Conservation (phyloP, 2,113 vertebrate species). For the Rhinichthys klamathensis region DNA sequence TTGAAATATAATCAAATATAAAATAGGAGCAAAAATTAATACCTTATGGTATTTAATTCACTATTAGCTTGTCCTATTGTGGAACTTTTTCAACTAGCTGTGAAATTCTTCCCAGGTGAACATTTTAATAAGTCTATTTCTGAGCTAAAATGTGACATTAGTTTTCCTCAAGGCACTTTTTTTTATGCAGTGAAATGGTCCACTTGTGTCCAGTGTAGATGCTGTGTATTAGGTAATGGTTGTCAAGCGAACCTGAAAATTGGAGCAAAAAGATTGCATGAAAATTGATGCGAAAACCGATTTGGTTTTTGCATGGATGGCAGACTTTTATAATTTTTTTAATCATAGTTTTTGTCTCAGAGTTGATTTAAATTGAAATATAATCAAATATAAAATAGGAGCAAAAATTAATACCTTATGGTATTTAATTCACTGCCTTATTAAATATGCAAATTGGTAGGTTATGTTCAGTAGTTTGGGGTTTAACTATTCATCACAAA, state of each 20-base stretch:
- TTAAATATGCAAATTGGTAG: neutral
- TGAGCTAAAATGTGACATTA: neutral
- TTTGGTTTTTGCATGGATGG: too few species aligned
- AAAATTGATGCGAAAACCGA: too few species aligned
- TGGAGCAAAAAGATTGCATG: too few species aligned
- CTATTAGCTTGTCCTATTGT: neutral
- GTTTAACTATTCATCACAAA: too few species aligned
- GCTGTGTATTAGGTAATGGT: too few species aligned
- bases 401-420: neutral
- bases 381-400: neutral
- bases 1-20: neutral
- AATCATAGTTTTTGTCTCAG: neutral
- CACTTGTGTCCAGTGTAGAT: too few species aligned
- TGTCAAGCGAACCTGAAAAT: too few species aligned
- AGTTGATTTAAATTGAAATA: neutral
- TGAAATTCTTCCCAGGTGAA: neutral
- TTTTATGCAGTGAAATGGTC: too few species aligned
- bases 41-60: neutral
- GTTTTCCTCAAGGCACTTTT: neutral
- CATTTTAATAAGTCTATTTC: neutral
- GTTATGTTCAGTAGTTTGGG: neutral
- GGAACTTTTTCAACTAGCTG: conserved; percentile 8
- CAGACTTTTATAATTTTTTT: neutral
- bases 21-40: neutral
- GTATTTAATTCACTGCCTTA: neutral